Evolutionary conservation across 2,113 vertebrate species (phyloP).

Genomic region (Oreochromis niloticus): DNA sequence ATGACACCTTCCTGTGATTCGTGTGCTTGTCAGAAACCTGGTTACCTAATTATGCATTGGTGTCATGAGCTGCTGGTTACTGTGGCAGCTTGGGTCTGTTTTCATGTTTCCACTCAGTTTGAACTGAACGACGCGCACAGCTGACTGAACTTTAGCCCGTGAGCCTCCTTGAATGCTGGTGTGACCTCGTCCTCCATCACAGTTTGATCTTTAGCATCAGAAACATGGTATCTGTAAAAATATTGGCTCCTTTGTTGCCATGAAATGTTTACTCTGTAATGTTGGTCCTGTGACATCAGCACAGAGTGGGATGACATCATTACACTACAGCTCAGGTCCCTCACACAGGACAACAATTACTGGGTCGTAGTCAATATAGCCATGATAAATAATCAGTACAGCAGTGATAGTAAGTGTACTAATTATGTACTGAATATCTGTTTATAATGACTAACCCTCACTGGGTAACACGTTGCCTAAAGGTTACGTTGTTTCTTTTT

Average conservation of each 20-base stretch:
- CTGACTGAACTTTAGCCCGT: neutral
- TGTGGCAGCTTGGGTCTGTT: neutral
- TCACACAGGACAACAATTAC: neutral
- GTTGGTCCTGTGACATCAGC: neutral
- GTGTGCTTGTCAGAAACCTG: neutral
- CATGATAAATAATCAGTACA: neutral
- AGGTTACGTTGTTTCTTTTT: neutral
- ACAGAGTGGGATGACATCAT: neutral
- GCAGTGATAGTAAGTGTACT: neutral
- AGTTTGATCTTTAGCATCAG: neutral
- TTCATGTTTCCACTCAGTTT: neutral
- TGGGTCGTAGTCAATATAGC: neutral
- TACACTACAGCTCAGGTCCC: neutral
- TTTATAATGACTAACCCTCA: neutral
- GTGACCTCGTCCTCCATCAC: neutral
- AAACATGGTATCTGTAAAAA: neutral
- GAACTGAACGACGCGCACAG: neutral
- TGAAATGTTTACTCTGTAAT: neutral
- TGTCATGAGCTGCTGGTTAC: neutral
- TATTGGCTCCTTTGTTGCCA: neutral
- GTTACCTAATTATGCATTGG: neutral
- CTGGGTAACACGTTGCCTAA: neutral
- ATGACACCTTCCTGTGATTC: neutral
- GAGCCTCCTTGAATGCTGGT: neutral
- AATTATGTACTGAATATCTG: neutral